phyloP scores from a whole-genome alignment of 2,113 vertebrate genomes.

The Anoura caudifer region DNA sequence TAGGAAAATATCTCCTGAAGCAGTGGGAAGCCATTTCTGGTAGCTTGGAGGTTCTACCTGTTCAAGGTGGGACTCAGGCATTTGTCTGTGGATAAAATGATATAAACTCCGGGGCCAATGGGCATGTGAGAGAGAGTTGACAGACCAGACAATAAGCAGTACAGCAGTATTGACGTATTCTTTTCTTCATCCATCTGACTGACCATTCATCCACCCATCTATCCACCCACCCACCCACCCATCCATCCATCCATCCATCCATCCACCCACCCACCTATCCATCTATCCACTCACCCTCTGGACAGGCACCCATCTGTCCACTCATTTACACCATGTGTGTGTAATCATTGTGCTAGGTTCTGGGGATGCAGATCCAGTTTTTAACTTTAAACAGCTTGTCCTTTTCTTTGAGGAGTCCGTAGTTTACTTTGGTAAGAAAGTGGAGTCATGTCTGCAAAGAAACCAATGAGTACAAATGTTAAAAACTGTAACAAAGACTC shows the following conservation, averaged over 20 bases:
- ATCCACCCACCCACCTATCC: background rate
- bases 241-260: rapidly evolving
- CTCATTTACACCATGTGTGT: background rate
- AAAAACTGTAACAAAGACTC: background rate
- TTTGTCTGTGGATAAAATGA: background rate
- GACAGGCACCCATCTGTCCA: too few species aligned
- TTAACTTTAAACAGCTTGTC: background rate
- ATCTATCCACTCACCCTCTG: background rate
- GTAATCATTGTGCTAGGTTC: background rate
- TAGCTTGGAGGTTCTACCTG: background rate
- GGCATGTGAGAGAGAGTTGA: background rate
- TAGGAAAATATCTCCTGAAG: background rate
- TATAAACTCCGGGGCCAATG: background rate
- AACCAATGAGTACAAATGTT: background rate
- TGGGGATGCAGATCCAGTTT: background rate
- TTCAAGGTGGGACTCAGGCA: background rate
- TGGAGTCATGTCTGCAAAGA: background rate
- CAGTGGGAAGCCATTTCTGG: background rate
- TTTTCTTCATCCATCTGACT: background rate
- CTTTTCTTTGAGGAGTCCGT: background rate
- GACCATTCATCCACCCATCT: background rate
- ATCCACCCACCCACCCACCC: background rate
- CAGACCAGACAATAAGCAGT: background rate
- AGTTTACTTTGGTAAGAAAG: background rate
- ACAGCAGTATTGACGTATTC: background rate